Evolutionary conservation across 2,888 invertebrate species (phyloP).

Genomic region (Cabera pusaria): DNA sequence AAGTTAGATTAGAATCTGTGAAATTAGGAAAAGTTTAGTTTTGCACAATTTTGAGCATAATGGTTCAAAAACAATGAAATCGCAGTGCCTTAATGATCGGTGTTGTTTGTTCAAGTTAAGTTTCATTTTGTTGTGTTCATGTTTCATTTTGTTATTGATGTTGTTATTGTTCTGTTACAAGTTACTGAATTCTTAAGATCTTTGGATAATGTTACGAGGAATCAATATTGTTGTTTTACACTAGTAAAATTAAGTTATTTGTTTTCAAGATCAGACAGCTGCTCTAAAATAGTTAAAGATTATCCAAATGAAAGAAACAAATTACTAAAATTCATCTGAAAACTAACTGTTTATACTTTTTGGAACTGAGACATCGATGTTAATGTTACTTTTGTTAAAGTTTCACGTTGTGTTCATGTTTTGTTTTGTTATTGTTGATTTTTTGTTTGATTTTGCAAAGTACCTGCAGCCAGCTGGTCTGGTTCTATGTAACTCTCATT

Average conservation of each 20-base stretch:
- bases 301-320: too few relatives aligned
- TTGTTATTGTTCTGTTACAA: slow-evolving; percentile 32
- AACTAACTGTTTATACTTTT: background rate
- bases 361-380: slow-evolving; percentile 1
- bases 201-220: too few relatives aligned
- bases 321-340: too few relatives aligned
- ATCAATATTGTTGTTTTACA: too few relatives aligned
- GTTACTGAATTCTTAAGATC: background rate
- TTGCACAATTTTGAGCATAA: slow-evolving; percentile 27
- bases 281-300: too few relatives aligned
- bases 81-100: slow-evolving; percentile 76
- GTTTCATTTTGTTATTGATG: slow-evolving; percentile 39
- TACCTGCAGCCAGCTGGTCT: slow-evolving; percentile 29
- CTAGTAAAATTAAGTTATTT: too few relatives aligned
- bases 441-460: slow-evolving; percentile 22
- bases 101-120: slow-evolving; percentile 59
- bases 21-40: slow-evolving; percentile 13
- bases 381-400: slow-evolving; percentile 23
- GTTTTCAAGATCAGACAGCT: too few relatives aligned
- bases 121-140: slow-evolving; percentile 51
- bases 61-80: slow-evolving; percentile 35
- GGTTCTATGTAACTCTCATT: slow-evolving; percentile 22
- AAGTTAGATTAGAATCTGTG: slow-evolving; percentile 11
- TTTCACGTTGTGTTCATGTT: slow-evolving; percentile 38
- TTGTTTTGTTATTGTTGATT: slow-evolving; percentile 22